Evolutionary conservation across 2,888 invertebrate species (phyloP), one percentile per base, ranked within the genome.

Genomic region (Cyclophora albipunctata): DNA sequence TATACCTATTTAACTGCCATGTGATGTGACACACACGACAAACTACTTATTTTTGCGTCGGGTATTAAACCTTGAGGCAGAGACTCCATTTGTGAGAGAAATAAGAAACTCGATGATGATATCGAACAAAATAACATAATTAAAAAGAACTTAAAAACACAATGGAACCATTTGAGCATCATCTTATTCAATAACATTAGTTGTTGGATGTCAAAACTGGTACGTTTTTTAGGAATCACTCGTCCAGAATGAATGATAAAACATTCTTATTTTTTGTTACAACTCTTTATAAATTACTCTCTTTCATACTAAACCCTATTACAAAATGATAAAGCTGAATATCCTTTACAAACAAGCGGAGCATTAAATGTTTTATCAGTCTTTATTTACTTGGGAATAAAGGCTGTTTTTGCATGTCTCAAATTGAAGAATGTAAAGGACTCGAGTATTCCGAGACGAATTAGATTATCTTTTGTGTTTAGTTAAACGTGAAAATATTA

Each of bases 161-260:
- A 55, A 55, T 46, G 52, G 50, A 50, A 5, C 7, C 52, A 49
- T 42, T 50, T 40, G 43, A 54, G 49, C 52, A 45, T 48, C 51
- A 52, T 49, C 35, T 49, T 47, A 50, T 51, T 55, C 46, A 7
- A 50, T 48, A 37, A 37, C 41, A 49, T 20, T 7, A 45, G 46
- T 48, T 57, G 46, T 49, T 48, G 44, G 20, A 53, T 48, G 50
- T 53, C 53, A 54, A 44, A 50, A 51, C 42, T 52, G 42, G 40
- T 48, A 50, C 52, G 45, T 42, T 46, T 54, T 59, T 55, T 37
- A 45, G 47, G 46, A 54, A 46, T 50, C 57, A 53, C 48, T 57
- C 57, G 54, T 47, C 54, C 41, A 54, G 50, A 57, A 57, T 46
- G 40, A 51, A 53, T 51, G 45, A 47, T 54, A 54, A 54, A 54